Evolutionary conservation across 2,888 invertebrate genomes (phyloP).

Genomic region (Synergus laeviventris): DNA sequence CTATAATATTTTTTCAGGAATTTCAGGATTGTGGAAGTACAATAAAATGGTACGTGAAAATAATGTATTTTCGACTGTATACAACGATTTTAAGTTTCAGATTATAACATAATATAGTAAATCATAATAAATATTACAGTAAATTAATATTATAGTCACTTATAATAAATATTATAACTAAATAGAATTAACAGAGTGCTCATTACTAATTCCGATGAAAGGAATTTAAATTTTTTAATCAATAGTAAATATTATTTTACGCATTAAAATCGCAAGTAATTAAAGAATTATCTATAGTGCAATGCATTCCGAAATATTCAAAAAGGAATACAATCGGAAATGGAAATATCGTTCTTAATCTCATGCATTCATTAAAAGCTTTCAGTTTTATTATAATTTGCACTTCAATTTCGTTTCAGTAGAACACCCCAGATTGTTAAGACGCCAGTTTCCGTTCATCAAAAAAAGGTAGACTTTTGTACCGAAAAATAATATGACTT

Average conservation of each 20-base stretch:
- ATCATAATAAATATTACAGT: conserved; percentile 9
- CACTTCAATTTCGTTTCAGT: neutral
- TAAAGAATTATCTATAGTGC: conserved; percentile 8
- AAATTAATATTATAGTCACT: neutral
- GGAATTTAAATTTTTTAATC: neutral
- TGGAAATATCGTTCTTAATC: neutral
- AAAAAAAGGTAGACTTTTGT: neutral
- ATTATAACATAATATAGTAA: conserved; percentile 2
- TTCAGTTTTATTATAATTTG: neutral
- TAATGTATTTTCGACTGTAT: conserved; percentile 31
- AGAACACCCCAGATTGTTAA: neutral
- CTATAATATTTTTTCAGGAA: neutral
- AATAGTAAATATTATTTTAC: neutral
- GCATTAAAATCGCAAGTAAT: neutral
- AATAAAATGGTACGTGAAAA: neutral
- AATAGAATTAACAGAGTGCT: neutral
- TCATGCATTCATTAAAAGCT: conserved; percentile 17
- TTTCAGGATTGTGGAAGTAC: neutral
- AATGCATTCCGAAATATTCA: neutral
- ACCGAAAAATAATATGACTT: neutral
- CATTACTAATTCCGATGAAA: neutral
- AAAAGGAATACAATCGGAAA: conserved; percentile 17
- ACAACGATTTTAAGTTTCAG: neutral
- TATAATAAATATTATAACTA: neutral
- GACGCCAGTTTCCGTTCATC: neutral